These are phyloP conservation scores for Myotis findleyi DNA, from an alignment of 2,797 vertebrate species.

Conservation along the genomic window DNA sequence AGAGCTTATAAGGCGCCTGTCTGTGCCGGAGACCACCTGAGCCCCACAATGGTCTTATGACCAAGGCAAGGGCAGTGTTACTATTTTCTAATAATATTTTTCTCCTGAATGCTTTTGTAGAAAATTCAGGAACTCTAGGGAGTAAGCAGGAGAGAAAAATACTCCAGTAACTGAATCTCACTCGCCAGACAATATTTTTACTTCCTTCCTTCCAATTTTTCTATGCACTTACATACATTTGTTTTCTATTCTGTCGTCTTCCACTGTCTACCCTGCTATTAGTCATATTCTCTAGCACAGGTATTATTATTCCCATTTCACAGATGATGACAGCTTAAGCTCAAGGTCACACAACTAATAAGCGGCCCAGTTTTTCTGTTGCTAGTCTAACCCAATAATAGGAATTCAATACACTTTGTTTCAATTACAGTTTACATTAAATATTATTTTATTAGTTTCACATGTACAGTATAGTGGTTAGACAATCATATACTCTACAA, in stretches of 20 bases:
- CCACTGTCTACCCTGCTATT: neutral
- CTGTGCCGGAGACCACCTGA: neutral
- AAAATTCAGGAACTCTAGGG: neutral
- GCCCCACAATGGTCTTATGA: neutral
- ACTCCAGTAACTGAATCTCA: neutral
- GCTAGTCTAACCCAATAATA: neutral
- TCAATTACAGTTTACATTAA: neutral
- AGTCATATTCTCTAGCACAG: neutral
- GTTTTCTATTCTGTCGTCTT: neutral
- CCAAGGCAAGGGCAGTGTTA: neutral
- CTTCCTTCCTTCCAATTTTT: constrained; percentile 32
- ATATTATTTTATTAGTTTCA: neutral
- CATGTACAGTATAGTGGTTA: neutral
- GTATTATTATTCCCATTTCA: neutral
- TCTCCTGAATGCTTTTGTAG: constrained; percentile 22
- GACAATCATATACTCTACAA: neutral
- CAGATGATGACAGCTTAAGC: neutral
- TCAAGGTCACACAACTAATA: neutral
- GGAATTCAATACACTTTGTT: neutral
- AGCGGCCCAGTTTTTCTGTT: neutral
- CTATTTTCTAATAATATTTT: constrained; percentile 24
- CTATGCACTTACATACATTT: neutral
- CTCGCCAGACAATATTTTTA: neutral
- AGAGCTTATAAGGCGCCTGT: neutral
- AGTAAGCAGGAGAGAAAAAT: neutral